These are phyloP conservation scores for Pollenia labialis DNA, from an alignment of 2,888 invertebrate genomes.

Conservation along the genomic window DNA sequence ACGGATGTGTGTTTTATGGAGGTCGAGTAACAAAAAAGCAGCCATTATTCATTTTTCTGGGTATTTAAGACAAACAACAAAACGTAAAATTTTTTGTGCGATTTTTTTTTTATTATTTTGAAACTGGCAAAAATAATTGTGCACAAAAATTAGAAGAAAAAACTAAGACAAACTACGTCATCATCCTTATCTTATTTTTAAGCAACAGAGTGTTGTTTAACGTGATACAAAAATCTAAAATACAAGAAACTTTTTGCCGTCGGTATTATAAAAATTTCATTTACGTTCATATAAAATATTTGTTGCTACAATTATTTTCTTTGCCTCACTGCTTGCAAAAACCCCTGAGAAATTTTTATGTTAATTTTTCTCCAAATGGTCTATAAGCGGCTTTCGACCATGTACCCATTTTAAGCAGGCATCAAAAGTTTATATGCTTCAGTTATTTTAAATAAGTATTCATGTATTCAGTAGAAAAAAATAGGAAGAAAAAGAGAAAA, in stretches of 20 bases:
- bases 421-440: conserved; percentile 73
- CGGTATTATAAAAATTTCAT: conserved; percentile 25
- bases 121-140: conserved; percentile 53
- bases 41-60: conserved; percentile 84
- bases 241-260: conserved; percentile 15
- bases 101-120: conserved; percentile 45
- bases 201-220: conserved; percentile 63
- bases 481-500: background rate
- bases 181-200: conserved; percentile 40
- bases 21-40: conserved; percentile 78
- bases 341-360: conserved; percentile 23
- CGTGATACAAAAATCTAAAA: background rate
- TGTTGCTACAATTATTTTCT: conserved; percentile 48
- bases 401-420: conserved; percentile 53
- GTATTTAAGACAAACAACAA: conserved; percentile 64
- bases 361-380: conserved; percentile 3
- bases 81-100: conserved; percentile 42
- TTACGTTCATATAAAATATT: background rate
- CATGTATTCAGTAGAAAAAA: background rate
- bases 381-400: background rate
- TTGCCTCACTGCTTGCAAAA: conserved; percentile 32
- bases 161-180: conserved; percentile 58
- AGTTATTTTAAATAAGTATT: conserved; percentile 53
- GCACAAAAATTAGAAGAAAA: conserved; percentile 1
- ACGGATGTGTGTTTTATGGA: conserved; percentile 81